Base-by-base conservation (phyloP, 2,113 vertebrate species). In the Grammomys dolichurus region DNA sequence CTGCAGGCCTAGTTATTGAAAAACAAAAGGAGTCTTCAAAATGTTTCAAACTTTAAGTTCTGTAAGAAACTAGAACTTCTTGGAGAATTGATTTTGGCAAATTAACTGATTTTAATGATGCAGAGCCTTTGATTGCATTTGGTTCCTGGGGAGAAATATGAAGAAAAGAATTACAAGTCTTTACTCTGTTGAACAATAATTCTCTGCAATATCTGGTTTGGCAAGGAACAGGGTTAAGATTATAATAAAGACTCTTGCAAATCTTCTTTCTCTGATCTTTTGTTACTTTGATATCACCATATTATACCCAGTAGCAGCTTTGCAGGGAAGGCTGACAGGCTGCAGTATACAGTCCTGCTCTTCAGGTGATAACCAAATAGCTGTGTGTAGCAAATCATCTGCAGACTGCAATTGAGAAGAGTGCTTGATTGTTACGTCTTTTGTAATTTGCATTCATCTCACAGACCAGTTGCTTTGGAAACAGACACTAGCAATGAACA, bases 31-130 rank as follows among this genome's bases (percentile, higher is more conserved):
- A 85, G 24, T 85, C 65, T 46, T 95, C 0, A 0, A 9, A 17
- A 91, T 19, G 60, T 43, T 93, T 33, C 1, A 58, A 80, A 81
- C 46, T 73, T 75, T 28, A 84, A 69, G 7, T 56, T 33, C 69
- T 67, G 40, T 20, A 73, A 86, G 26, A 69, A 70, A 69, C 76
- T 8, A 85, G 5, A 20, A 51, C 5, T 84, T 22, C 24, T 43
- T 85, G 28, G n/a, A 78, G 58, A 95, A 87, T 48, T 69, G 19
- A 26, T 70, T 85, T 63, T 63, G 63, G 60, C 40, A 80, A 96
- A 95, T 96, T 96, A 98, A 87, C 58, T 93, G 24, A 93, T 89
- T 85, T 56, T 95, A 65, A n/a, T 70, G 75, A 91, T 95, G 67
- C 24, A 51, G 1, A 90, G 48, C 43, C 43, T 89, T 95, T 46